Percentiles rank a stretch among this genome's conserved stretches.
Conservation (phyloP, 2,113 vertebrate species). For the Phylloscopus whistleri region DNA sequence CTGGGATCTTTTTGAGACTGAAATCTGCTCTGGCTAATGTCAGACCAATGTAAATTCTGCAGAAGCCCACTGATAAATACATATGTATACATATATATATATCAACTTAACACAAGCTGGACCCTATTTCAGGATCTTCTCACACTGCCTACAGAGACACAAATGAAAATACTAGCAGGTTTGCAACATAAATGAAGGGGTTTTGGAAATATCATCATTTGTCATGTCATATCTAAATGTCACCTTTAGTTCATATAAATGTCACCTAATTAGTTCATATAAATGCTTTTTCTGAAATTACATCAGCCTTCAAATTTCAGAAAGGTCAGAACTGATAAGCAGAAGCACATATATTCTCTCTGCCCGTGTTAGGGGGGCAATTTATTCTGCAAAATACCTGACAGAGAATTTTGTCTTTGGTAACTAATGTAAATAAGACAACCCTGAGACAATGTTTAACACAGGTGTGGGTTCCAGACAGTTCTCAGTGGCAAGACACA, state of each 20-base stretch:
- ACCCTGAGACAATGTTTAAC: not conserved
- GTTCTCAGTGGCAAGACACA: not conserved
- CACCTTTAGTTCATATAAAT: slow-evolving; percentile 35
- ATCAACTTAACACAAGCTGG: not conserved
- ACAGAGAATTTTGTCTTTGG: not conserved
- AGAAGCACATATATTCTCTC: not conserved
- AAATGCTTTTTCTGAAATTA: slow-evolving; percentile 48
- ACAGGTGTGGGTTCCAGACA: not conserved
- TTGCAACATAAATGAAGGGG: not conserved
- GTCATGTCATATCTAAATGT: slow-evolving; percentile 17
- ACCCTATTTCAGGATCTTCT: not conserved
- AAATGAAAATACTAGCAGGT: not conserved
- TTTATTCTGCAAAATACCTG: not conserved
- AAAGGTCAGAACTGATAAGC: slow-evolving; percentile 60
- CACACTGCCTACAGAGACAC: not conserved
- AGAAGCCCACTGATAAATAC: not conserved
- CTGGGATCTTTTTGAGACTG: not conserved
- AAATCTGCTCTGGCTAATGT: not conserved
- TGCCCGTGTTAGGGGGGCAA: not conserved
- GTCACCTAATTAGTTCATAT: slow-evolving; percentile 29
- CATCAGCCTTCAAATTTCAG: slow-evolving; percentile 21
- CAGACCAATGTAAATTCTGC: not conserved
- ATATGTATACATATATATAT: not conserved
- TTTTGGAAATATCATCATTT: not conserved
- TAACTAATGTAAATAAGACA: not conserved